Base-by-base conservation (phyloP, 2,797 vertebrate species). In the Gastrophryne carolinensis region DNA sequence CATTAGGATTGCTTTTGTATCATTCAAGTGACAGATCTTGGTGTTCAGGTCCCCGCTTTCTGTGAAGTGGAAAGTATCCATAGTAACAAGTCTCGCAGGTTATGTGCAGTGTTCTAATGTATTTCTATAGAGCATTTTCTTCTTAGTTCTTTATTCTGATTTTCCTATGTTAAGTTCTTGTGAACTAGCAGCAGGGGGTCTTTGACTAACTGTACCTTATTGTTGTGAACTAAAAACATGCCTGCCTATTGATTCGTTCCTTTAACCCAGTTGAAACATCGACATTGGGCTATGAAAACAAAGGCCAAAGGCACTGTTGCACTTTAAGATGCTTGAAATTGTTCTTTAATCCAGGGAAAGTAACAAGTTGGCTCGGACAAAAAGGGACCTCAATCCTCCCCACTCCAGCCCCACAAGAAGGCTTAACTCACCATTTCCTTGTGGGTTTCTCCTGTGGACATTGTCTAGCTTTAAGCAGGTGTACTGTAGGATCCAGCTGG, bases 31-130 rank as follows among this genome's bases (percentile, higher is more conserved):
- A 57, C 52, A 72, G 52, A 19, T 61, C 44, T 0, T 6, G 5
- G 23, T 26, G 13, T 11, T 56, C 60, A 32, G 34, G 9, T 44
- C 41, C 50, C 24, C 61, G 50, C 23, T 3, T 75, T 19, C 61
- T 60, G 49, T 27, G 70, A 27, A 71, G 39, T 44, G 15, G 61
- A 60, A 41, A 19, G 69, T 80, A 34, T 60, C 75, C 72, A 61
- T 68, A 30, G 73, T n/a, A 79, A 79, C 44, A 0, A 19, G 37
- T 49, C 57, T 54, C 44, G 62, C 1, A 30, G 50, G 17, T 27
- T 29, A 32, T 49, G 64, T 57, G 27, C 34, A 53, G 11, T 39
- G 41, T 9, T 7, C 34, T 24, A 49, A 74, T 53, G 37, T 39
- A 35, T 57, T 30, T 1, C 1, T 52, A 23, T 4, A 52, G 10